phyloP scores from a whole-genome alignment of 1,140 invertebrate species.

The Latrodectus geometricus region DNA sequence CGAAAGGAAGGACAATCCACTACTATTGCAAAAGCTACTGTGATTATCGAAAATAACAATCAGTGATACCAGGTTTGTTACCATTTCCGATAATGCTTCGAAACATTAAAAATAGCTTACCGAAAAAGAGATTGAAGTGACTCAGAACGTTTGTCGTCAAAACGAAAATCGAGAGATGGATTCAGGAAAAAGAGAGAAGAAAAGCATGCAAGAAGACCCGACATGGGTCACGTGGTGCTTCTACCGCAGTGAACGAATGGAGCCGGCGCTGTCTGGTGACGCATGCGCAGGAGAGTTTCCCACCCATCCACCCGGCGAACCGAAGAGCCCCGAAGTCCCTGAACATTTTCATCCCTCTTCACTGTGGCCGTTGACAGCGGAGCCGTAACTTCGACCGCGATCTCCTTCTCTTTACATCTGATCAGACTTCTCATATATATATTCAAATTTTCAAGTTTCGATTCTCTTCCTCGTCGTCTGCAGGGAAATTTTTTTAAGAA shows the following conservation, averaged over 20 bases:
- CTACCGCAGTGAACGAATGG: constrained; percentile 60
- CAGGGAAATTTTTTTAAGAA: neutral
- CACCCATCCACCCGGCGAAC: constrained; percentile 25
- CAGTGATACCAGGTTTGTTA: too few relatives aligned
- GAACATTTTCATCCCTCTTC: too few relatives aligned
- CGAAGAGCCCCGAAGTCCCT: neutral
- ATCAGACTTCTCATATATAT: neutral
- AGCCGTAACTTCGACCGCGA: neutral
- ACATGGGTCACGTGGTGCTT: constrained; percentile 46
- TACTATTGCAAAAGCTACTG: too few relatives aligned
- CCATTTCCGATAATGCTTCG: too few relatives aligned
- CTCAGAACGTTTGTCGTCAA: neutral
- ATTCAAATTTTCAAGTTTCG: neutral
- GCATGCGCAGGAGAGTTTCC: constrained; percentile 10
- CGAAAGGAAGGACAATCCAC: too few relatives aligned
- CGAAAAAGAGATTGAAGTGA: too few relatives aligned
- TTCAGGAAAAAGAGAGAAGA: neutral
- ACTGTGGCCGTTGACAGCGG: neutral
- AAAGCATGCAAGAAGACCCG: neutral
- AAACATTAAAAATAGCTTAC: too few relatives aligned
- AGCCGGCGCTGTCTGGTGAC: constrained; percentile 38
- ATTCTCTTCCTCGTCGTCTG: neutral
- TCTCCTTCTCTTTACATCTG: neutral
- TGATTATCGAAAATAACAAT: too few relatives aligned
- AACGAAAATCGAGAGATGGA: neutral